A percentile compares a stretch with the other conserved stretches of the same genome.
phyloP scores from a whole-genome alignment of 2,797 vertebrate genomes.

The Chaetophractus vellerosus region DNA sequence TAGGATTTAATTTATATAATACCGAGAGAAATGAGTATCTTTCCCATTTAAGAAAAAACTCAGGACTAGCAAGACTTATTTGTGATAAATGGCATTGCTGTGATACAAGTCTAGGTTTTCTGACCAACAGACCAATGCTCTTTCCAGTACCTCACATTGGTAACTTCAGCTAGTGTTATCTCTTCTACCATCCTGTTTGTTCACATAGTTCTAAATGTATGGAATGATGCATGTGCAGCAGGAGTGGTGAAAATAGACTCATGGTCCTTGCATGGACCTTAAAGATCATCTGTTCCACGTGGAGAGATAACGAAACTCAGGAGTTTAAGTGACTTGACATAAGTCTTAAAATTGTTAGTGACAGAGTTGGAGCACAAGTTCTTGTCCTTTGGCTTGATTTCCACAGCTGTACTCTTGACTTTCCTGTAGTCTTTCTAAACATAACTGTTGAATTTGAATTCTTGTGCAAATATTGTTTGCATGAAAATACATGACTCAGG shows the following conservation, averaged over 20 bases:
- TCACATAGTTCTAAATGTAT: not conserved
- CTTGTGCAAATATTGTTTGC: not conserved
- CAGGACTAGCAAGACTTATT: not conserved
- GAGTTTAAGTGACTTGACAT: no score
- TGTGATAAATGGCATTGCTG: not conserved
- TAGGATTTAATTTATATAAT: not conserved
- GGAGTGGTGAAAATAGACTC: no score
- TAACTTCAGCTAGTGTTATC: accelerated
- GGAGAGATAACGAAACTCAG: not conserved
- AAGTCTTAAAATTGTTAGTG: not conserved
- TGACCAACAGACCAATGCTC: not conserved
- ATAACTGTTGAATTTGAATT: not conserved
- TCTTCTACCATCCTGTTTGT: not conserved
- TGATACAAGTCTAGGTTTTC: not conserved
- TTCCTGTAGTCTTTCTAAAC: no score
- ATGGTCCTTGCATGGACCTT: not conserved
- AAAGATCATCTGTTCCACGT: not conserved
- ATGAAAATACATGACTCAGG: not conserved
- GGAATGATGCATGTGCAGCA: accelerated
- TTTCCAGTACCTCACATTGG: not conserved
- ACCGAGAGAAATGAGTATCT: not conserved
- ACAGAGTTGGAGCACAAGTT: not conserved
- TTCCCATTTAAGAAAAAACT: not conserved
- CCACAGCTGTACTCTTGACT: not conserved
- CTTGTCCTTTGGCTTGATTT: not conserved